These are phyloP conservation scores for Aleiodes alternator DNA, from an alignment of 2,888 invertebrate species.

Conservation along the genomic window DNA sequence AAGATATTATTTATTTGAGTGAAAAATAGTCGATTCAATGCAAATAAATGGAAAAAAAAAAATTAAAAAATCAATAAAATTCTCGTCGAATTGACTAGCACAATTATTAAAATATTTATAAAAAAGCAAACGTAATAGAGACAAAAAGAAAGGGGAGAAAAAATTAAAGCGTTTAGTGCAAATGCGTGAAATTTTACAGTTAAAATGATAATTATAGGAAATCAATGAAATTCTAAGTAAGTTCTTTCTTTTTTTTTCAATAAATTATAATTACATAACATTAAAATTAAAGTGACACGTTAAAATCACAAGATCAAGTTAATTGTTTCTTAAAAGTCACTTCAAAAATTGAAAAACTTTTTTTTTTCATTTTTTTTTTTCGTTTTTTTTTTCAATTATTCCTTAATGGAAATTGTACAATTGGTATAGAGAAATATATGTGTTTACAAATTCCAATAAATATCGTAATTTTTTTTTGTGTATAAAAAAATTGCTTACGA, in stretches of 20 bases:
- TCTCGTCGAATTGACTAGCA: constrained; percentile 72
- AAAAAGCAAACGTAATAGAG: constrained; percentile 47
- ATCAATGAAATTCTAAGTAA: constrained; percentile 47
- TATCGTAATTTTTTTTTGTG: constrained; percentile 59
- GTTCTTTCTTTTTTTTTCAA: constrained; percentile 27
- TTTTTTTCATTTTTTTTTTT: constrained; percentile 38
- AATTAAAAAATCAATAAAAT: constrained; percentile 55
- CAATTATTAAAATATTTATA: constrained; percentile 55
- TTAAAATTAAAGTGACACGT: constrained; percentile 53
- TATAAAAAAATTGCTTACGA: constrained; percentile 62
- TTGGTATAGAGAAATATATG: constrained; percentile 55
- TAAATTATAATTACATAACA: constrained; percentile 56
- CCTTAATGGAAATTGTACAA: constrained; percentile 55
- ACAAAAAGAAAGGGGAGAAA: constrained; percentile 40
- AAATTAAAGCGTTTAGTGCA: constrained; percentile 47
- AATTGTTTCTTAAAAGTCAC: constrained; percentile 35
- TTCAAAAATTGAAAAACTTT: constrained; percentile 15
- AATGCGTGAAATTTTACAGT: constrained; percentile 26
- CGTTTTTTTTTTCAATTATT: too few species aligned
- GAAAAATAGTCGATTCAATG: constrained; percentile 56
- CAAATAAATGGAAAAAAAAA: constrained; percentile 64
- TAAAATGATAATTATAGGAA: constrained; percentile 55
- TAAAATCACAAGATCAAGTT: constrained; percentile 56
- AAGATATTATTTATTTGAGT: constrained; percentile 51
- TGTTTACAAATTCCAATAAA: constrained; percentile 69